Percentiles rank a stretch among this genome's conserved stretches.
phyloP scores from a whole-genome alignment of 2,888 invertebrate species.

The Autographa gamma region DNA sequence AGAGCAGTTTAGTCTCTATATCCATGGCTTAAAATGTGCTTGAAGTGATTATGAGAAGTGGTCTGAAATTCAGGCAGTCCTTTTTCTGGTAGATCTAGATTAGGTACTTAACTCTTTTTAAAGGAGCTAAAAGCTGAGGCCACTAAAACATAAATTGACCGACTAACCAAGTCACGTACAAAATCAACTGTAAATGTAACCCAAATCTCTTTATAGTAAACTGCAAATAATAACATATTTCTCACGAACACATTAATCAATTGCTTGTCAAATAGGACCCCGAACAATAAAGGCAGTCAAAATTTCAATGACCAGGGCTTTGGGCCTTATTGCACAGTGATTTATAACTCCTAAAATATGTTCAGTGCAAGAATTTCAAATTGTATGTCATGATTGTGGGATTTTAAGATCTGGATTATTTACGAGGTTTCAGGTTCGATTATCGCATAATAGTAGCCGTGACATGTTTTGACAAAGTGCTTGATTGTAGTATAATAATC shows the following conservation, averaged over 20 bases:
- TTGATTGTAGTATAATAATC: constrained; percentile 1
- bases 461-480: constrained; percentile 9
- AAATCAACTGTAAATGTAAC: constrained; percentile 17
- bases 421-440: constrained; percentile 34
- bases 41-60: too few species aligned
- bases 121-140: too few species aligned
- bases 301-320: constrained; percentile 45
- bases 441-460: constrained; percentile 8
- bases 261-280: constrained; percentile 40
- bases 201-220: constrained; percentile 9
- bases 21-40: too few species aligned
- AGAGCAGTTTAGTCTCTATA: too few species aligned
- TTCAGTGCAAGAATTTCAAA: constrained; percentile 30
- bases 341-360: constrained; percentile 38
- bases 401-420: constrained; percentile 39
- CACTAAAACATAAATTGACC: not conserved
- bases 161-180: constrained; percentile 13
- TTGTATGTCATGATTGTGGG: constrained; percentile 19
- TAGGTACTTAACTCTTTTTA: too few species aligned
- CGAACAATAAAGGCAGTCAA: constrained; percentile 37
- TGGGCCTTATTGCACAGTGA: constrained; percentile 29
- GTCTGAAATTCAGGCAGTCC: too few species aligned
- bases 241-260: constrained; percentile 40
- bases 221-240: constrained; percentile 26
- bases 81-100: too few species aligned